phyloP scores from a whole-genome alignment of 2,888 invertebrate genomes.

The Smittia aterrima region DNA sequence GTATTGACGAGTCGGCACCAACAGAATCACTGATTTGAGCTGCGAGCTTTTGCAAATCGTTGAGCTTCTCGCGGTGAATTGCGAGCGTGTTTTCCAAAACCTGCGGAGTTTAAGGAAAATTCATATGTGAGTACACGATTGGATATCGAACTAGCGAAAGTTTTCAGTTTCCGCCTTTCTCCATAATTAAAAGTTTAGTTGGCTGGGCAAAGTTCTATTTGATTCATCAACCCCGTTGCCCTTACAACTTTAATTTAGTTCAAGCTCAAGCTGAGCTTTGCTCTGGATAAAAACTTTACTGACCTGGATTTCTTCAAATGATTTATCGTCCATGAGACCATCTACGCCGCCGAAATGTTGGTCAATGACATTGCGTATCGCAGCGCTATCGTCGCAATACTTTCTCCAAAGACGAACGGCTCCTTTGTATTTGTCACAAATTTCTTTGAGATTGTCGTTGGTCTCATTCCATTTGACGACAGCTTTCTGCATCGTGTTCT shows the following conservation, averaged over 20 bases:
- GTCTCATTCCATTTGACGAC: slow-evolving; percentile 78
- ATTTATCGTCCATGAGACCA: slow-evolving; percentile 69
- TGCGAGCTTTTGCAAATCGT: slow-evolving; percentile 29
- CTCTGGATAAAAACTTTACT: slow-evolving; percentile 45
- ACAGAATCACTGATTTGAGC: slow-evolving; percentile 37
- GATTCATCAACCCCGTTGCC: slow-evolving; percentile 29
- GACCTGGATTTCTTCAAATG: slow-evolving; percentile 71
- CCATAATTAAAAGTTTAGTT: background rate
- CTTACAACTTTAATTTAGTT: background rate
- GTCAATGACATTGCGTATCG: slow-evolving; percentile 73
- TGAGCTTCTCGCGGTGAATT: slow-evolving; percentile 26
- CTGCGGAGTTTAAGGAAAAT: slow-evolving; percentile 8
- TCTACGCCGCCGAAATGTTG: slow-evolving; percentile 71
- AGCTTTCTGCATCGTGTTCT: slow-evolving; percentile 74
- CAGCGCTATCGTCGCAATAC: slow-evolving; percentile 75
- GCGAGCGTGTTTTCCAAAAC: slow-evolving; percentile 17
- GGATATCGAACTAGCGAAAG: background rate
- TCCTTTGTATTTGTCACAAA: slow-evolving; percentile 74
- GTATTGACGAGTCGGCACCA: slow-evolving; percentile 32
- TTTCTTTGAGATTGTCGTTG: slow-evolving; percentile 70
- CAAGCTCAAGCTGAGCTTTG: slow-evolving; percentile 7
- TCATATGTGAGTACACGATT: background rate
- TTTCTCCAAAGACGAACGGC: slow-evolving; percentile 79
- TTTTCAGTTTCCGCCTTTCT: background rate
- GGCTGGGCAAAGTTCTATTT: slow-evolving; percentile 38